Evolutionary conservation across 2,888 invertebrate species (phyloP), one percentile per base, ranked within the genome.

Genomic region (Amblyjoppa proteus): DNA sequence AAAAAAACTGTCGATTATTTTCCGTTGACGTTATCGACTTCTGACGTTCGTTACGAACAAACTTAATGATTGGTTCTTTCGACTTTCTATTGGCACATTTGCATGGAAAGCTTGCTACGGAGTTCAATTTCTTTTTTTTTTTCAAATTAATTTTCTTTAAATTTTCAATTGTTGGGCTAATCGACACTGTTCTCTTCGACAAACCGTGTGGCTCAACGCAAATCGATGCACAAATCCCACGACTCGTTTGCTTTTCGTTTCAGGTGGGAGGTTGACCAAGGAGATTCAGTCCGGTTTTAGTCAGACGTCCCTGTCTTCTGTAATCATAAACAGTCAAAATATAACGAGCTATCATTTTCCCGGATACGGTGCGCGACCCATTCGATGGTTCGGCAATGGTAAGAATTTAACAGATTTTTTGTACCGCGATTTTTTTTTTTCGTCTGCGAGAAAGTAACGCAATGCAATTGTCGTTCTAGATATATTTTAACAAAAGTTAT

Each of bases 231-330:
- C 9, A 7, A 68, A 73, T 73, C 73, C 45, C 73, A 73, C 25
- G 66, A 73, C 66, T 38, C 28, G 71, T 53, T 73, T 41, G 16
- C 28, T 38, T 79, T 70, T 71, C 28, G 25, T 89, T 88, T 66
- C 87, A 91, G 91, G 83, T 81, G 86, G 88, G 86, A 89, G 89
- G 88, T 89, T 89, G 71, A 84, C 74, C 71, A 86, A 74, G 79
- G 89, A 87, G 83, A 81, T 82, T 70, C 87, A 86, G 74, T 80
- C 88, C 13, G 61, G 87, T 82, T 87, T 88, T 77, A 84, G 87
- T 58, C 87, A 88, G 68, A 84, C 82, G 45, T 84, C 85, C 77
- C 74, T 88, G 71, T 85, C 88, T 83, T 88, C 92, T 89, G 89
- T 87, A 90, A 90, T 90, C 75, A 87, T 85, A 89, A 90, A 86